Evolutionary conservation across 2,888 invertebrate genomes (phyloP).

Genomic region (Chrysolina americana): DNA sequence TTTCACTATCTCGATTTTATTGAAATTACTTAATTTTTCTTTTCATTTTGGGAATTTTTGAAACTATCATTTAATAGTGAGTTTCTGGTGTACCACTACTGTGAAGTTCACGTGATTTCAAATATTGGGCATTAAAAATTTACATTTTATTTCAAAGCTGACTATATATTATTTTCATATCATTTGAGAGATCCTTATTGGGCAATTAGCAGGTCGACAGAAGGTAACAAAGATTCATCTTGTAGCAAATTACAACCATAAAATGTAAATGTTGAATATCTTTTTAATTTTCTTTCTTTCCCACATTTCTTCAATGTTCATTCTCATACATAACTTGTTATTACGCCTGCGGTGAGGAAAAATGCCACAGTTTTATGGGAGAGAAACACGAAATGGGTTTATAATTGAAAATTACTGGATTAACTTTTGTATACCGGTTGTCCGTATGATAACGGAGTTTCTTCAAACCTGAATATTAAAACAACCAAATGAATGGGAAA

Average conservation of each 20-base stretch:
- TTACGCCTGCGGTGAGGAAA: slow-evolving; percentile 15
- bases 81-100: too few species aligned
- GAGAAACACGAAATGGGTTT: slow-evolving; percentile 24
- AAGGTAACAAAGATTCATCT: slow-evolving; percentile 43
- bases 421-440: slow-evolving; percentile 11
- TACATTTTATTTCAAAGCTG: not conserved
- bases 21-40: too few species aligned
- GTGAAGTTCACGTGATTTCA: too few species aligned
- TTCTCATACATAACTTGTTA: slow-evolving; percentile 31
- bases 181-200: slow-evolving; percentile 42
- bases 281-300: slow-evolving; percentile 47
- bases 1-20: too few species aligned
- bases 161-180: not conserved
- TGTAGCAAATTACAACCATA: slow-evolving; percentile 46
- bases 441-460: too few species aligned
- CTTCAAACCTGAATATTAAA: too few species aligned
- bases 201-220: slow-evolving; percentile 45
- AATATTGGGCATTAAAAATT: too few species aligned
- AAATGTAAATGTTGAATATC: slow-evolving; percentile 50
- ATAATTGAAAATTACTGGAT: slow-evolving; percentile 36
- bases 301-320: slow-evolving; percentile 35
- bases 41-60: too few species aligned
- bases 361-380: slow-evolving; percentile 20
- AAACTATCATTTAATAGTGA: too few species aligned
- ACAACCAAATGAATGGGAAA: too few species aligned